Evolutionary conservation across 2,113 vertebrate species (phyloP).

Genomic region (Nannospalax galili): DNA sequence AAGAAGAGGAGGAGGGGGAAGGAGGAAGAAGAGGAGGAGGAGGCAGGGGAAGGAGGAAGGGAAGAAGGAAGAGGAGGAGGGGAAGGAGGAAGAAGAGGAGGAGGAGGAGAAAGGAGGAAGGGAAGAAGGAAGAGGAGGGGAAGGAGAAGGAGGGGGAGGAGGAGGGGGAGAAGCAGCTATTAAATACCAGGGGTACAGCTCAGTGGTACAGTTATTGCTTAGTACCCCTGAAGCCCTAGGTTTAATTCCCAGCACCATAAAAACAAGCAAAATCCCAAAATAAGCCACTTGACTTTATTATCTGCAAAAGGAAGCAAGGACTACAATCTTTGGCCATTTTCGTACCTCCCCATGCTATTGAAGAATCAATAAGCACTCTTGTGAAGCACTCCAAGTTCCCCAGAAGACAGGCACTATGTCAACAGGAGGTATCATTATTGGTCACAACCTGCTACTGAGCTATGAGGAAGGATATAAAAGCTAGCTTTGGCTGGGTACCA

Average conservation of each 20-base stretch:
- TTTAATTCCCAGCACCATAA: background rate
- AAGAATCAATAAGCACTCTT: constrained; percentile 33
- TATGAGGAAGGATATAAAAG: constrained; percentile 40
- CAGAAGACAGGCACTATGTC: constrained; percentile 30
- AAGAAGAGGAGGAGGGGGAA: background rate
- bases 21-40: background rate
- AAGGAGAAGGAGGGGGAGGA: background rate
- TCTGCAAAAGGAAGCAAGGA: background rate
- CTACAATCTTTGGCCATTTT: background rate
- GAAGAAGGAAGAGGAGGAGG: no score
- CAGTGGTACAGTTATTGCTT: background rate
- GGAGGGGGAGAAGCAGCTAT: no score
- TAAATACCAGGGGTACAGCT: background rate
- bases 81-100: no score
- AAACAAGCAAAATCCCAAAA: background rate
- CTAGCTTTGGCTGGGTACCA: constrained; percentile 53
- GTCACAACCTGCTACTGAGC: constrained; percentile 40
- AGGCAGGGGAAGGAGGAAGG: no score
- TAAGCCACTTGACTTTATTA: background rate
- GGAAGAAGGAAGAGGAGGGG: background rate
- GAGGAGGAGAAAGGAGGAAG: no score
- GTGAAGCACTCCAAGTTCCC: constrained; percentile 37
- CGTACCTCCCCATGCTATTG: background rate
- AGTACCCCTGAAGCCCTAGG: background rate
- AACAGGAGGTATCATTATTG: constrained; percentile 3